These are phyloP conservation scores for Micromussa lordhowensis DNA, from an alignment of 92 coral and sea anemone genomes.

Conservation along the genomic window DNA sequence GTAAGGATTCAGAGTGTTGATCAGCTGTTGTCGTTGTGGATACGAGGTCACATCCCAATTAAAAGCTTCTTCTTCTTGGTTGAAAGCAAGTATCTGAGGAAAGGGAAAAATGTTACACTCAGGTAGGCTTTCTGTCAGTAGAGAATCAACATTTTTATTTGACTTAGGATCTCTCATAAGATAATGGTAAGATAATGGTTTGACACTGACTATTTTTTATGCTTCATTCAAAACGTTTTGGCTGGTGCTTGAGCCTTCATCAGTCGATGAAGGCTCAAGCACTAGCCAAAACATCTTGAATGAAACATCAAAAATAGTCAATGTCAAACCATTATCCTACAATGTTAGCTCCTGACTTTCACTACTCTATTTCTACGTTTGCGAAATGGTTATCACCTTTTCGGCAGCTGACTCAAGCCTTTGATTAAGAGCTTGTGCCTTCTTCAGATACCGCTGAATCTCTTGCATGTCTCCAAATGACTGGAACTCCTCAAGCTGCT, in stretches of 20 bases:
- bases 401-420: slow-evolving; percentile 95
- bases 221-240: too few relatives aligned
- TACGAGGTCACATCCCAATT: slow-evolving; percentile 98
- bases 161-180: background rate
- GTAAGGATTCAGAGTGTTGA: slow-evolving; percentile 94
- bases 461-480: slow-evolving; percentile 98
- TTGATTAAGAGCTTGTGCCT: slow-evolving; percentile 93
- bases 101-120: background rate
- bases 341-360: too few relatives aligned
- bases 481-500: slow-evolving; percentile 96
- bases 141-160: background rate
- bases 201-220: too few relatives aligned
- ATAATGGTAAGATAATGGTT: too few relatives aligned
- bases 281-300: too few relatives aligned
- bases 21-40: slow-evolving; percentile 95
- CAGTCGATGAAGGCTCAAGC: too few relatives aligned
- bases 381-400: slow-evolving; percentile 56
- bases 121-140: background rate
- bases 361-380: too few relatives aligned
- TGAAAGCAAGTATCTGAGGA: slow-evolving; percentile 85
- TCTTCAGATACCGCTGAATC: slow-evolving; percentile 91
- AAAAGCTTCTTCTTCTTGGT: slow-evolving; percentile 98
- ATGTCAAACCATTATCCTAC: too few relatives aligned
- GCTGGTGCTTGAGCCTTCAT: too few relatives aligned
- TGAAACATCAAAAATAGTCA: too few relatives aligned